phyloP scores from a whole-genome alignment of 1,140 invertebrate genomes.

The Papilio xuthus region DNA sequence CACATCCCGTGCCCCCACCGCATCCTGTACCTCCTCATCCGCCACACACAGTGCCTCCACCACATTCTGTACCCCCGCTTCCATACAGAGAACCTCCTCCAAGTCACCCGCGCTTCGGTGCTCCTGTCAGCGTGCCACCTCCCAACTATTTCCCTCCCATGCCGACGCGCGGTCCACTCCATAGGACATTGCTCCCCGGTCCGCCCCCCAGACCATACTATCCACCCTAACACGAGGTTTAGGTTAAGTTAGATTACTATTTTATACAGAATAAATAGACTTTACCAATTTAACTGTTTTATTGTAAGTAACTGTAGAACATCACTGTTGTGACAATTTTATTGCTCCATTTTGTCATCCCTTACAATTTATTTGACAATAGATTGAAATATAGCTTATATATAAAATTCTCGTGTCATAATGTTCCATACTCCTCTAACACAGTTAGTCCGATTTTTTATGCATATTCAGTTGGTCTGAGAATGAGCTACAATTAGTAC shows the following conservation, averaged over 20 bases:
- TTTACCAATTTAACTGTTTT: slow-evolving; percentile 48
- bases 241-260: slow-evolving; percentile 64
- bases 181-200: slow-evolving; percentile 48
- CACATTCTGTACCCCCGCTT: slow-evolving; percentile 53
- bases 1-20: slow-evolving; percentile 41
- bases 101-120: slow-evolving; percentile 53
- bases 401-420: too few relatives aligned
- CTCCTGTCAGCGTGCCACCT: slow-evolving; percentile 65
- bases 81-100: slow-evolving; percentile 61
- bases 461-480: too few relatives aligned
- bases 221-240: slow-evolving; percentile 69
- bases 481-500: too few relatives aligned
- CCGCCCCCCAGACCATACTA: slow-evolving; percentile 76
- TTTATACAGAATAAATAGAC: slow-evolving; percentile 70
- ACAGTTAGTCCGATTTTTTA: too few relatives aligned
- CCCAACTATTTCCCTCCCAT: slow-evolving; percentile 69
- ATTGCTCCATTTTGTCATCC: too few relatives aligned
- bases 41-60: slow-evolving; percentile 43
- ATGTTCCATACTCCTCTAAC: too few relatives aligned
- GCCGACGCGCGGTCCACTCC: slow-evolving; percentile 59
- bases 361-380: too few relatives aligned
- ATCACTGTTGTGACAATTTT: too few relatives aligned
- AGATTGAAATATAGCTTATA: too few relatives aligned
- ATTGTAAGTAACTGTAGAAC: slow-evolving; percentile 36
- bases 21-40: background rate